Evolutionary conservation across 2,888 invertebrate genomes (phyloP).

Genomic region (Macrophya alboannulata): DNA sequence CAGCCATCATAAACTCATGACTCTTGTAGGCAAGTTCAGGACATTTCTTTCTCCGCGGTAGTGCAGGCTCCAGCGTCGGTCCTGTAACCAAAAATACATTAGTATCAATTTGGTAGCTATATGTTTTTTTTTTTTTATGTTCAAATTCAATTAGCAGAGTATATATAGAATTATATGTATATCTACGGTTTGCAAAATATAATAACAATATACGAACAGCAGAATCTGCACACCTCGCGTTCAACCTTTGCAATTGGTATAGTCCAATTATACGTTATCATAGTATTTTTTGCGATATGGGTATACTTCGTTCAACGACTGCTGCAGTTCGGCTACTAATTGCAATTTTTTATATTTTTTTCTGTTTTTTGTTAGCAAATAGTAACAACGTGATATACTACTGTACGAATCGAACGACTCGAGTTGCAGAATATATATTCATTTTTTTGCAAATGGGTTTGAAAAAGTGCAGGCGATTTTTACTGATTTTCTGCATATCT

Average conservation of each 20-base stretch:
- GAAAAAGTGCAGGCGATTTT: no score
- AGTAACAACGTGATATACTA: no score
- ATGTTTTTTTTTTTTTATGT: neutral
- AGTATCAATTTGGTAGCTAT: neutral
- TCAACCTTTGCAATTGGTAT: neutral
- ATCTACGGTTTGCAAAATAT: neutral
- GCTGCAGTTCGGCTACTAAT: no score
- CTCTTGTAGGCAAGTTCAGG: constrained; percentile 94
- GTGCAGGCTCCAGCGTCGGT: constrained; percentile 89
- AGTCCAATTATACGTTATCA: neutral
- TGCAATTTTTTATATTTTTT: no score
- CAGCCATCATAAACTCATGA: constrained; percentile 89
- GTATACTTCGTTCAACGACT: neutral
- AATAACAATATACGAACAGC: neutral
- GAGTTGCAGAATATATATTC: no score
- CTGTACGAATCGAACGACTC: no score
- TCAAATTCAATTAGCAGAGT: neutral
- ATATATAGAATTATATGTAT: no score
- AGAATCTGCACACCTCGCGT: neutral
- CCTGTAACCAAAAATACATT: constrained; percentile 73
- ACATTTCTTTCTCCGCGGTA: constrained; percentile 94
- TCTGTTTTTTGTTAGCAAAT: no score
- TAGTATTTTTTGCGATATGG: neutral
- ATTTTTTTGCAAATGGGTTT: no score
- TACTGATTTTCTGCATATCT: no score